Conservation (phyloP, 2,797 vertebrate species). For the Epinephelus awoara region DNA sequence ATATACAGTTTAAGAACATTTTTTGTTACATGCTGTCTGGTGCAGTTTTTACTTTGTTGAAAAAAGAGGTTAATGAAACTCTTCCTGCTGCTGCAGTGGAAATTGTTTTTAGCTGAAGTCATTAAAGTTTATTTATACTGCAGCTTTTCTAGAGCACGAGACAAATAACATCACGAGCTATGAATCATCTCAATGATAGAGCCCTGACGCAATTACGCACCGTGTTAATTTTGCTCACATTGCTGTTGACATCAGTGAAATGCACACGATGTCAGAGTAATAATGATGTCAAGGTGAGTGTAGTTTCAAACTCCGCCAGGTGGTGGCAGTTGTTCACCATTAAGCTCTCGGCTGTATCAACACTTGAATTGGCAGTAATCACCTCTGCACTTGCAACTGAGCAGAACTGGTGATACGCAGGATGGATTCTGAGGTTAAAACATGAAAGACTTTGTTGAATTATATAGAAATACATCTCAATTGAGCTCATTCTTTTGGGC, state of each 20-base stretch:
- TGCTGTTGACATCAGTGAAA: constrained; percentile 29
- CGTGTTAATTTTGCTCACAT: constrained; percentile 30
- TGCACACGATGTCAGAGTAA: not conserved
- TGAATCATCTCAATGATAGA: constrained; percentile 22
- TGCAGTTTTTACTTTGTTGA: not conserved
- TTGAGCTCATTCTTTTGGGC: not conserved
- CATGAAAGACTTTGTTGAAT: constrained; percentile 20
- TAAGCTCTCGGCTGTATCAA: constrained; percentile 30
- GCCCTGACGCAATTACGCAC: constrained; percentile 12
- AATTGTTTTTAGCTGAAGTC: constrained; percentile 26
- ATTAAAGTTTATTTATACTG: constrained; percentile 32
- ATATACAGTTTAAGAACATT: not conserved
- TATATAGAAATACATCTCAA: not conserved
- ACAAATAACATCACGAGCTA: constrained; percentile 15
- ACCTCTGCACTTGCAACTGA: constrained; percentile 55
- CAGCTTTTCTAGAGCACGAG: constrained; percentile 29
- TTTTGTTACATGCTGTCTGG: not conserved
- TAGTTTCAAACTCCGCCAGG: constrained; percentile 69
- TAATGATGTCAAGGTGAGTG: constrained; percentile 53
- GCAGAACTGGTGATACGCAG: constrained; percentile 25
- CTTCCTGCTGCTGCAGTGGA: constrained; percentile 16
- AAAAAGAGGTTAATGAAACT: constrained; percentile 17
- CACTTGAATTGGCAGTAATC: constrained; percentile 53
- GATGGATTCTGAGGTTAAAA: constrained; percentile 21
- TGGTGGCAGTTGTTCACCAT: constrained; percentile 83